Conservation (phyloP, 1,140 invertebrate species). For the Ptiloglossa arizonensis region DNA sequence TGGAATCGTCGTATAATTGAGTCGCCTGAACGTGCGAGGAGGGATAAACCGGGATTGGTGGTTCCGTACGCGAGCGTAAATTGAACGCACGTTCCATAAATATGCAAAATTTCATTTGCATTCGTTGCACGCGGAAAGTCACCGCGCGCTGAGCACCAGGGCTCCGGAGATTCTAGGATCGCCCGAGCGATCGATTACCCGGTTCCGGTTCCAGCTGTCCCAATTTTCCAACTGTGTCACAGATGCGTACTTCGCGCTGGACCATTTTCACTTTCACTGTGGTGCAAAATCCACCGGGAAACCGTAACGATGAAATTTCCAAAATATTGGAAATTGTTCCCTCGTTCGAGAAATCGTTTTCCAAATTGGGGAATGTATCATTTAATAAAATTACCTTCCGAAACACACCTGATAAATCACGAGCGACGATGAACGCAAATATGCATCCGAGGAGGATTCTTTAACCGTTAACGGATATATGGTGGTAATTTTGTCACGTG, state of each 20-base stretch:
- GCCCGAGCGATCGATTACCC: background rate
- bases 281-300: too few species aligned
- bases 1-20: background rate
- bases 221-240: slow-evolving; percentile 20
- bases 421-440: too few species aligned
- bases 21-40: background rate
- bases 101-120: slow-evolving; percentile 46
- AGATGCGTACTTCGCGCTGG: background rate
- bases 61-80: background rate
- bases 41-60: background rate
- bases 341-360: too few species aligned
- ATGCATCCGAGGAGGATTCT: too few species aligned
- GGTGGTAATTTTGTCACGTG: too few species aligned
- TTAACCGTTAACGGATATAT: too few species aligned
- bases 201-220: background rate
- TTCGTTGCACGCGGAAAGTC: slow-evolving; percentile 13
- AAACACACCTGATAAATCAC: too few species aligned
- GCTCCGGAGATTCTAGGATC: slow-evolving; percentile 33
- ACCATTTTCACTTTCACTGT: slow-evolving; percentile 57
- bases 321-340: too few species aligned
- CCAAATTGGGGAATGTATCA: too few species aligned
- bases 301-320: too few species aligned
- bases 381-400: too few species aligned
- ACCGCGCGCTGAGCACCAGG: background rate
- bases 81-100: background rate